Base-by-base conservation (phyloP, 30 jellyfish, hydroid and myxozoan genomes). In the Clytia hemisphaerica region DNA sequence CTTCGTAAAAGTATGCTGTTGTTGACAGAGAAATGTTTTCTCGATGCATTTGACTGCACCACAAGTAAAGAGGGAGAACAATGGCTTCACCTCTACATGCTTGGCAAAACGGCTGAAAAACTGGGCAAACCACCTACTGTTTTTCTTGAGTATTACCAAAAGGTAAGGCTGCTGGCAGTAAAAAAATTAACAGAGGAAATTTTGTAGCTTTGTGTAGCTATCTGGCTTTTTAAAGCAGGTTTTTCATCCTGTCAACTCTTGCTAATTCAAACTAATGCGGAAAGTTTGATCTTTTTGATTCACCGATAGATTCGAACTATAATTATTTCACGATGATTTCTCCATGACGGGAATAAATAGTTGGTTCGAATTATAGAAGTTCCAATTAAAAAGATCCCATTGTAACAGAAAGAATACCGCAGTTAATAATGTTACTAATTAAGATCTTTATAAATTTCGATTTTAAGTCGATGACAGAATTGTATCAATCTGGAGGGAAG, bases 11-110 rank as follows among this genome's bases (percentile, higher is more conserved):
- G 81, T 2, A 88, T 88, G 97, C 64, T 88, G 1, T 36, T 32
- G 27, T 82, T 88, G 0, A 31, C 97, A 0, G 92, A 78, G 53
- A 71, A 75, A 36, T 88, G 95, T 63, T 88, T 88, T 53, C 40
- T 85, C 3, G 89, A 81, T 24, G 97, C 97, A 49, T 58, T 66
- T 40, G 37, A 67, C 9, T 32, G 46, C 18, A 93, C 92, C 14
- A 74, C 40, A 48, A 42, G 50, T 29, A 78, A 79, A 1, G 94
- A 81, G 64, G 94, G 94, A 14, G 97, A 88, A 58, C 84, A 81
- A 34, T 88, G 97, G 97, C 83, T 88, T 37, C 97, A 88, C 62
- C 81, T 88, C n/a, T 88, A 80, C 37, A 88, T 88, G 94, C 89
- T 88, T 3, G 97, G 97, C 2, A 88, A 88, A 71, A 58, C 91